Base-by-base conservation (phyloP, 2,113 vertebrate genomes). In the Stigmatopora nigra region DNA sequence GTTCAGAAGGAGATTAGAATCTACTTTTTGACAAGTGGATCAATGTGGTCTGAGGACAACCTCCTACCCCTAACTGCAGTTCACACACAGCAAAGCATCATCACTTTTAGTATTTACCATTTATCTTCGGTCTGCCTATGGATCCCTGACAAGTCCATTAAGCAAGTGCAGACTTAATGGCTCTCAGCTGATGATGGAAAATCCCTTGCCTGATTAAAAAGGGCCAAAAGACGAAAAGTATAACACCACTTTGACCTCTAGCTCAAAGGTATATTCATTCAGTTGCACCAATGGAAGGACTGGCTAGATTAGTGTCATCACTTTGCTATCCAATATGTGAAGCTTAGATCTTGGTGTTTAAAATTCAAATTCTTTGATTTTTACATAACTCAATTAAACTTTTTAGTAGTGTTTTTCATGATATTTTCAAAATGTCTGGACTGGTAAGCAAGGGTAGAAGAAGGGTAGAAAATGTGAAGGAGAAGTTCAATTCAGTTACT, bases 131-230 rank as follows among this genome's bases (percentile, higher is more conserved):
- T 79, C 87, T 78, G 83, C 88, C 89, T 84, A 81, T 80, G 79
- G 83, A 82, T 84, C 76, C 83, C 76, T 69, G 84, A 90, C 87
- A 88, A 89, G 84, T 88, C 89, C 88, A 90, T 90, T 90, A 90
- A 80, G 84, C 78, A 81, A 71, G 82, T 86, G 85, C 85, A 84
- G 84, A 83, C 76, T 78, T 89, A 88, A 89, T 88, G 85, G 87
- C 78, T 73, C 78, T 72, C 68, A 4, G 63, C 82, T 83, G 81
- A 86, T 90, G 89, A 89, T 90, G 87, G 86, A 90, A 80, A 88
- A 88, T 84, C 85, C 69, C 72, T 64, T 73, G 78, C 79, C 75
- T 86, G 88, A 85, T 83, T 80, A 85, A 67, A 74, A 83, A 79
- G 71, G 80, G 80, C 78, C 80, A 82, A 81, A 80, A 84, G 67